These are phyloP conservation scores for Xanthorhoe spadicearia DNA, from an alignment of 2,888 invertebrate species.

Conservation along the genomic window DNA sequence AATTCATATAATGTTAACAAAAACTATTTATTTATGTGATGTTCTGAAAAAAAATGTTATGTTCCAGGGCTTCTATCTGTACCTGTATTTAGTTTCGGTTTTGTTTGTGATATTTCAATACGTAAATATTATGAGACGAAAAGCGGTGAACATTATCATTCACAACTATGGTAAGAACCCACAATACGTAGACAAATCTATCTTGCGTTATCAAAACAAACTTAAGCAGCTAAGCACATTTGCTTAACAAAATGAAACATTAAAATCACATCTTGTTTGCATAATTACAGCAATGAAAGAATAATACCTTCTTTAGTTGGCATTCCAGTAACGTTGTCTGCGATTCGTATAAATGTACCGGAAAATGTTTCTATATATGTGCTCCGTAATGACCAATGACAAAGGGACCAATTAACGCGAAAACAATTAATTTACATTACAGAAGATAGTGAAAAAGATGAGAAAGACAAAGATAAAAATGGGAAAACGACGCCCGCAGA, in stretches of 20 bases:
- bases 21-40: slow-evolving; percentile 1
- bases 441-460: slow-evolving; percentile 70
- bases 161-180: slow-evolving; percentile 75
- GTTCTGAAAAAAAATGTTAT: slow-evolving; percentile 13
- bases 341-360: slow-evolving; percentile 68
- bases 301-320: slow-evolving; percentile 76
- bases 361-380: slow-evolving; percentile 58
- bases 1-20: not conserved
- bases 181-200: slow-evolving; percentile 42
- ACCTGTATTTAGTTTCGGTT: slow-evolving; percentile 91
- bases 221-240: slow-evolving; percentile 76
- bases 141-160: slow-evolving; percentile 86
- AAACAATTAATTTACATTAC: slow-evolving; percentile 47
- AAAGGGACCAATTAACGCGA: slow-evolving; percentile 44
- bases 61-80: slow-evolving; percentile 92
- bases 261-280: slow-evolving; percentile 83
- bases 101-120: slow-evolving; percentile 90
- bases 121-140: slow-evolving; percentile 86
- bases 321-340: slow-evolving; percentile 72
- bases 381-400: slow-evolving; percentile 55
- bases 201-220: slow-evolving; percentile 44
- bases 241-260: slow-evolving; percentile 82
- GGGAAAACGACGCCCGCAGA: slow-evolving; percentile 66
- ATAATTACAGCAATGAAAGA: slow-evolving; percentile 77
- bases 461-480: slow-evolving; percentile 56